Conservation (phyloP, 2,888 invertebrate species). For the Leptinotarsa haldemani region DNA sequence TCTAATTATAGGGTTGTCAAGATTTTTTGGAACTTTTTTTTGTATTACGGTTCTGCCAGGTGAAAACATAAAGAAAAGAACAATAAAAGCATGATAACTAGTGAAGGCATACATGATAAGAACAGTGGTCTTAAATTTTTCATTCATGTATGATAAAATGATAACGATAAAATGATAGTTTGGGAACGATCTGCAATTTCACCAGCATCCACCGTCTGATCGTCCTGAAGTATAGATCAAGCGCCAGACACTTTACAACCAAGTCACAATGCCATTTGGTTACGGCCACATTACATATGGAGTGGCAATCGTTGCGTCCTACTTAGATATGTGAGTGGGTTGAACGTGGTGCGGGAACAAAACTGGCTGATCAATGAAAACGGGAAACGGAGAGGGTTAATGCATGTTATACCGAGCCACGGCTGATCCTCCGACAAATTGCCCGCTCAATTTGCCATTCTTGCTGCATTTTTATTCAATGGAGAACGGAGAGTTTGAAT, state of each 20-base stretch:
- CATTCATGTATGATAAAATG: too few relatives aligned
- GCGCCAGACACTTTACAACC: conserved; percentile 42
- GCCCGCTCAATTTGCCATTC: conserved; percentile 27
- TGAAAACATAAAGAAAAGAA: too few relatives aligned
- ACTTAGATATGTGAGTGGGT: conserved; percentile 51
- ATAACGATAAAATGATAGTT: too few relatives aligned
- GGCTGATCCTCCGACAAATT: conserved; percentile 42
- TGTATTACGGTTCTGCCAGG: too few relatives aligned
- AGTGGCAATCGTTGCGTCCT: conserved; percentile 51
- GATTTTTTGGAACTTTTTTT: too few relatives aligned
- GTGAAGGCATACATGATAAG: too few relatives aligned
- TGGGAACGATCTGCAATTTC: too few relatives aligned
- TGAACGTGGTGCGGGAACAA: conserved; percentile 48
- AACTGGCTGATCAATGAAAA: conserved; percentile 42
- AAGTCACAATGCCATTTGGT: conserved; percentile 51
- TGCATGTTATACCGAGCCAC: conserved; percentile 37
- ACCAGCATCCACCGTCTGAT: background rate
- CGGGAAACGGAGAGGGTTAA: conserved; percentile 41
- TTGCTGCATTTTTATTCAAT: conserved; percentile 27
- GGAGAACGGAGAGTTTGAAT: conserved; percentile 13
- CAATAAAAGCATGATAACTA: too few relatives aligned
- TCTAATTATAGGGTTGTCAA: too few relatives aligned
- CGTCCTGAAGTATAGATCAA: conserved; percentile 32
- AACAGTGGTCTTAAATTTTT: too few relatives aligned
- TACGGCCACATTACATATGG: conserved; percentile 53